Percentiles rank a stretch among this genome's conserved stretches.
Evolutionary conservation across 1,140 invertebrate genomes (phyloP).

Genomic region (Leucophenga varia): DNA sequence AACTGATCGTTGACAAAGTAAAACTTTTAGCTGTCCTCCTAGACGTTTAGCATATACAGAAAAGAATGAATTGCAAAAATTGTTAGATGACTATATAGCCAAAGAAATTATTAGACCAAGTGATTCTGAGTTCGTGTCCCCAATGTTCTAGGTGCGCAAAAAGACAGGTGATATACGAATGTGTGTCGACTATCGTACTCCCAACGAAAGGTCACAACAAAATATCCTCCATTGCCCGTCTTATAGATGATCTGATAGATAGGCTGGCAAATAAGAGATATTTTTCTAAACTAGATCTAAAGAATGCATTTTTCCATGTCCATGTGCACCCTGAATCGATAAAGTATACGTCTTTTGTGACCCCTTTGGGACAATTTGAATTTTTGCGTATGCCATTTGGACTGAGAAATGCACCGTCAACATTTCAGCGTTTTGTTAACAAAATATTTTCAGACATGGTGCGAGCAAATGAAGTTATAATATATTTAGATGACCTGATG

Average conservation of each 20-base stretch:
- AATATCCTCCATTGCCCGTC: too few species aligned
- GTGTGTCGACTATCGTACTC: too few species aligned
- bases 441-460: constrained; percentile 33
- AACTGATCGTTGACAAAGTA: too few species aligned
- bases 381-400: too few species aligned
- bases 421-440: constrained; percentile 54
- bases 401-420: too few species aligned
- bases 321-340: too few species aligned
- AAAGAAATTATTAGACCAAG: constrained; percentile 28
- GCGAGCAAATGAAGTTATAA: constrained; percentile 4
- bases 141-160: constrained; percentile 31
- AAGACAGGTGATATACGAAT: constrained; percentile 25
- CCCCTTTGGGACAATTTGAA: too few species aligned
- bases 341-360: too few species aligned
- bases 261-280: too few species aligned
- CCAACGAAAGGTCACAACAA: constrained; percentile 42
- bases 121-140: constrained; percentile 35
- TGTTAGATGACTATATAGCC: constrained; percentile 27
- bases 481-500: constrained; percentile 9
- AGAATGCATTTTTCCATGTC: too few species aligned
- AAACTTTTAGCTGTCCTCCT: constrained; percentile 22
- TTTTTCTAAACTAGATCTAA: too few species aligned
- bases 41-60: constrained; percentile 22
- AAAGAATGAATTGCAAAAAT: constrained; percentile 19
- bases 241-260: too few species aligned